Base-by-base conservation (phyloP, 2,113 vertebrate species). In the Nannobrachium achirus region DNA sequence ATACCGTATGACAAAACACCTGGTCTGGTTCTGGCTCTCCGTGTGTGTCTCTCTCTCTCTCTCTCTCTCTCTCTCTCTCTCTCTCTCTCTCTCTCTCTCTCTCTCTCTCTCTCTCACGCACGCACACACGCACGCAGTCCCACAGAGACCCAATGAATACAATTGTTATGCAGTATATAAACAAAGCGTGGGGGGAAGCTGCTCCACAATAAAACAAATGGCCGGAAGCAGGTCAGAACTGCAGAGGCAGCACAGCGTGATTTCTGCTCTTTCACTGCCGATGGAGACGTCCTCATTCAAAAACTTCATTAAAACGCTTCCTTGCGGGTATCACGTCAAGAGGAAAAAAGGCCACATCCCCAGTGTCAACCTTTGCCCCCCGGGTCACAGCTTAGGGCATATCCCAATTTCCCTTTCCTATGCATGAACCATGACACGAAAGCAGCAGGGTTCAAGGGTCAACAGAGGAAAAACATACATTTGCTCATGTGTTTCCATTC, bases 121-220 rank as follows among this genome's bases (percentile, higher is more conserved):
- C 51, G 10, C 52, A 55, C 19, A 33, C 40, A 59, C 45, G 56
- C 53, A 71, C 66, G 69, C 53, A 59, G n/a, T 40, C 48, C 49
- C 63, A 62, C 41, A 70, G 45, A 72, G 59, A 53, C 48, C 19
- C 53, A 61, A 9, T 46, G 64, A 71, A 83, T 41, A 80, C 78
- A 78, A 13, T 63, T 82, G 59, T 59, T 63, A 7, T 67, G 78
- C 60, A 46, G 58, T 56, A 7, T 68, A 63, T 86, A 83, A 86
- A 89, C 83, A 89, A 83, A 83, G 74, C 65, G 25, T 33, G 25
- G 9, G 57, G 16, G 78, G 74, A 74, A 89, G 56, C 61, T 40
- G 60, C 41, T 51, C 56, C 10, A 64, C 67, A 77, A 69, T 80
- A 75, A 81, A 83, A 84, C 71, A 73, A 81, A 82, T 60, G 63